These are phyloP conservation scores for Rhinoraja longicauda DNA, from an alignment of 2,797 vertebrate species.

Conservation along the genomic window DNA sequence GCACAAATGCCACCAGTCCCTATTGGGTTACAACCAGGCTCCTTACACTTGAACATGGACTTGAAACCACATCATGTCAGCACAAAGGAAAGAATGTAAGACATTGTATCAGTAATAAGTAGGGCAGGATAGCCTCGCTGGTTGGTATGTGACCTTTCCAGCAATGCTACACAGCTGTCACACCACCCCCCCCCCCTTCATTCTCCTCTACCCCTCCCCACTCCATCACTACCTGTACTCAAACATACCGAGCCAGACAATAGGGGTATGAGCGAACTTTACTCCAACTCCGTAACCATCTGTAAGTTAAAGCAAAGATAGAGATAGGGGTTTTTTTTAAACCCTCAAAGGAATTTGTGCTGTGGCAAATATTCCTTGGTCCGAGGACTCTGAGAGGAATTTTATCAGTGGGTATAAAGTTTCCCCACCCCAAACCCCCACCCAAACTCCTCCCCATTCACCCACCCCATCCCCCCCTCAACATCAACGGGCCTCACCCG, in stretches of 20 bases:
- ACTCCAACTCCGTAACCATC: too few relatives aligned
- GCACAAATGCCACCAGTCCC: slow-evolving; percentile 45
- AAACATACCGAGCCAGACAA: neutral
- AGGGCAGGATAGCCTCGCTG: slow-evolving; percentile 46
- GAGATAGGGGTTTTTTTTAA: neutral
- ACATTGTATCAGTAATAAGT: slow-evolving; percentile 52
- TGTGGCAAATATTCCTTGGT: neutral
- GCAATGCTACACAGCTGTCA: slow-evolving; percentile 55
- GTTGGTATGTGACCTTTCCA: slow-evolving; percentile 58
- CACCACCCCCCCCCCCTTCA: slow-evolving; percentile 42
- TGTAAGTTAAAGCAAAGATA: neutral
- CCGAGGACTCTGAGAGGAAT: too few relatives aligned
- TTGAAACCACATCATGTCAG: slow-evolving; percentile 42
- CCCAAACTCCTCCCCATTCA: too few relatives aligned
- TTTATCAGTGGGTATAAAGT: too few relatives aligned
- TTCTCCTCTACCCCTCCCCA: slow-evolving; percentile 38
- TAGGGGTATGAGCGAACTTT: too few relatives aligned
- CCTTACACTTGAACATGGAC: slow-evolving; percentile 55
- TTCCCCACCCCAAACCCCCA: too few relatives aligned
- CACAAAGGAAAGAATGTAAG: slow-evolving; percentile 53
- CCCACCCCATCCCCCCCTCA: too few relatives aligned
- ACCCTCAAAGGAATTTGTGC: neutral
- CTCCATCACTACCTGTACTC: too few relatives aligned
- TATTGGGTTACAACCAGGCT: slow-evolving; percentile 50
- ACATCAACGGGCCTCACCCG: too few relatives aligned